Evolutionary conservation across 2,888 invertebrate species (phyloP).

Genomic region (Megalurothrips usitatus): DNA sequence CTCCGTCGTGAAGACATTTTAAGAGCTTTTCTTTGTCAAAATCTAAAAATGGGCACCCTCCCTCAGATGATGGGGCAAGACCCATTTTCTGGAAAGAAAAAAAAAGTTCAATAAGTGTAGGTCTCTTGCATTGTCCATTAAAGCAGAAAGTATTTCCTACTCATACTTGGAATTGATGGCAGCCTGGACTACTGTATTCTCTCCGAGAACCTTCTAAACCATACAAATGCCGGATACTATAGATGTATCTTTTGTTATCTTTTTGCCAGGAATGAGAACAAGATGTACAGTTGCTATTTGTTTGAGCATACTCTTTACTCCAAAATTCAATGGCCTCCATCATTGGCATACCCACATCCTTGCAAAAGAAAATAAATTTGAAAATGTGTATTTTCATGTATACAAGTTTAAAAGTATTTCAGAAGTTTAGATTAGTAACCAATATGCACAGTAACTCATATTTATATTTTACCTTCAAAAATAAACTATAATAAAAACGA

Average conservation of each 20-base stretch:
- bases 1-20: neutral
- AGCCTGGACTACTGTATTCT: neutral
- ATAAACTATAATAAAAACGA: slow-evolving; percentile 11
- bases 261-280: neutral
- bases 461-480: neutral
- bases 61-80: neutral
- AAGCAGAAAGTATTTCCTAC: neutral
- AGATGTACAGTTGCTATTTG: neutral
- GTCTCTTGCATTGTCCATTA: neutral
- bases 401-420: neutral
- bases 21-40: neutral
- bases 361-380: neutral
- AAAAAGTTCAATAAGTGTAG: neutral
- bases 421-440: neutral
- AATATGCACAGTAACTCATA: neutral
- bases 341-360: neutral
- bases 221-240: neutral
- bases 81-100: neutral
- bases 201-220: neutral
- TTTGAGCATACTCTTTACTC: slow-evolving; percentile 2
- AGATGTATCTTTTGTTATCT: neutral
- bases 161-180: neutral
- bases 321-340: neutral
- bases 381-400: neutral
- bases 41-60: neutral